A percentile compares a stretch with the other conserved stretches of the same genome.
These are phyloP conservation scores for Caenorhabditis wallacei DNA, from an alignment of 2,888 invertebrate species.

Conservation along the genomic window DNA sequence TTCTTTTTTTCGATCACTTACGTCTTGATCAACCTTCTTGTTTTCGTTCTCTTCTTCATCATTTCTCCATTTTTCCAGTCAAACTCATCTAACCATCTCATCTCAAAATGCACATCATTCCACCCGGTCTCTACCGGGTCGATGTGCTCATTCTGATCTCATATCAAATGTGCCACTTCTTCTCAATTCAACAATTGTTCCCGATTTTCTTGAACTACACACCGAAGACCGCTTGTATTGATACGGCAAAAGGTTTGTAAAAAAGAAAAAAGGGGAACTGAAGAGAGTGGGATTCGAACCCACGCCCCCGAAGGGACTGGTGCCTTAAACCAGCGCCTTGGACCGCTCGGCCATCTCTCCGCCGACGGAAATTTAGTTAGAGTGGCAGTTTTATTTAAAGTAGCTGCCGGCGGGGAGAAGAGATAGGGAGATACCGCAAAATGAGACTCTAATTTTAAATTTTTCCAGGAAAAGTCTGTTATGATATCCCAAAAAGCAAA, in stretches of 20 bases:
- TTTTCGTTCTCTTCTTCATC: slow-evolving; percentile 8
- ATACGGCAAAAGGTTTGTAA: slow-evolving; percentile 44
- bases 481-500: slow-evolving; percentile 69
- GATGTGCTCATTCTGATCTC: slow-evolving; percentile 71
- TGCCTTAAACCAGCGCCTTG: slow-evolving; percentile 93
- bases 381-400: slow-evolving; percentile 1
- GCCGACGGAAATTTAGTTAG: neutral
- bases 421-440: no score
- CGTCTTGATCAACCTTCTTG: slow-evolving; percentile 28
- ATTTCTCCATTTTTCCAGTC: slow-evolving; percentile 16
- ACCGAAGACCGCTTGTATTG: slow-evolving; percentile 69
- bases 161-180: slow-evolving; percentile 75
- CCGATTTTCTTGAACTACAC: slow-evolving; percentile 77
- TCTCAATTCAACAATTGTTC: slow-evolving; percentile 74
- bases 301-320: slow-evolving; percentile 91
- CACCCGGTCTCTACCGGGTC: slow-evolving; percentile 70
- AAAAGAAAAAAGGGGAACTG: slow-evolving; percentile 15
- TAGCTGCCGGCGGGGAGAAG: neutral
- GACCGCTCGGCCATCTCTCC: slow-evolving; percentile 89
- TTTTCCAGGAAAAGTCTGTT: slow-evolving; percentile 64
- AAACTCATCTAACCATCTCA: slow-evolving; percentile 10
- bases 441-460: slow-evolving; percentile 86
- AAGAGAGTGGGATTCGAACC: slow-evolving; percentile 87
- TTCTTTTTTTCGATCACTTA: slow-evolving; percentile 14
- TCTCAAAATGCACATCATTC: slow-evolving; percentile 47